Base-by-base conservation (phyloP, 2,888 invertebrate species). In the Meandrusa payeni region DNA sequence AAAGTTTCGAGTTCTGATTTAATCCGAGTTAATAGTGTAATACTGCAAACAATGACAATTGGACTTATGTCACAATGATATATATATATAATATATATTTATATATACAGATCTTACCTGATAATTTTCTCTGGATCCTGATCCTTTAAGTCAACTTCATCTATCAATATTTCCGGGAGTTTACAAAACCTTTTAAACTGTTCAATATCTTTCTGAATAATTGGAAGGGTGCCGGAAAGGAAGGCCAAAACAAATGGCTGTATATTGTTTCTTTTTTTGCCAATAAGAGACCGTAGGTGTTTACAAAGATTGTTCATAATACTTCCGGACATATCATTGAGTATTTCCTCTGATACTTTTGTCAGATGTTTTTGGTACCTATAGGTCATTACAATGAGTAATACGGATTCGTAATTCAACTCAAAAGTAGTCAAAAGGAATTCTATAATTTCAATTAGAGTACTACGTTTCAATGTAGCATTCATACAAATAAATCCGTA, bases 311-410 rank as follows among this genome's bases (percentile, higher is more conserved):
- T 57, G 34, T 59, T 70, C 71, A 88, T 76, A 3, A 68, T 58
- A 24, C 78, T 75, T 1, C 63, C 58, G 0, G 88, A 79, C 20
- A 88, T 69, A 59, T 90, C 88, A 12, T 73, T 60, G 1, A 93
- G 64, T 1, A 91, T 80, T 17, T 75, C 76, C 6, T 87, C 74
- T 0, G 91, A 82, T 33, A 94, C 82, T 5, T 59, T 64, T 0
- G 64, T 81, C 1, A 89, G 61, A 23, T 88, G 82, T 6, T 70
- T 64, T 41, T 95, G 94, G 6, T 89, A 89, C 50, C 93, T 92
- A 61, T 92, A 94, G 33, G 95, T 81, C 52, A 93, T 85, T n/a
- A 92, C 79, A 12, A 96, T 73, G 6, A 95, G 75, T 23, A 93
- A 70, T 4, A 92, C 75, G 0, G 91, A 89, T 62, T 95, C 94